Evolutionary conservation across 2,888 invertebrate genomes (phyloP).

Genomic region (Gortyna flavago): DNA sequence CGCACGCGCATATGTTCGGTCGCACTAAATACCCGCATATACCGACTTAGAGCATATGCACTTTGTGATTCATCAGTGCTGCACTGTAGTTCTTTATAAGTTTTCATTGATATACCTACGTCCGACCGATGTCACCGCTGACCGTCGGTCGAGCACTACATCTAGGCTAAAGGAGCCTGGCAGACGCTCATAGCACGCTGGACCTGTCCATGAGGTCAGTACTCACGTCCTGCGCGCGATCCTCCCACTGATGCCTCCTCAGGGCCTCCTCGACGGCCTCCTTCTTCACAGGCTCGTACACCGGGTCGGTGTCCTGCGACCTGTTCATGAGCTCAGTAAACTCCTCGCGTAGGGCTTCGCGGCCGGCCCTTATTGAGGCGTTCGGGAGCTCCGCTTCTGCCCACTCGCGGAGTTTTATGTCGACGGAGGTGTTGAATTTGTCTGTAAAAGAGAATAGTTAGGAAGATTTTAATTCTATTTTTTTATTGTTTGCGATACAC

Average conservation of each 20-base stretch:
- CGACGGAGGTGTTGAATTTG: constrained; percentile 96
- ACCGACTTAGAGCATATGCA: neutral
- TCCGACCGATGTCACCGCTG: neutral
- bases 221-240: constrained; percentile 92
- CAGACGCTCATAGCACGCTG: neutral
- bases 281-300: constrained; percentile 96
- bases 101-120: neutral
- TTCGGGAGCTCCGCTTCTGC: constrained; percentile 97
- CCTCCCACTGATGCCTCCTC: constrained; percentile 97
- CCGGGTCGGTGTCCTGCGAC: constrained; percentile 93
- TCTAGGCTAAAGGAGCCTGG: neutral
- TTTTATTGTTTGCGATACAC: neutral
- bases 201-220: neutral
- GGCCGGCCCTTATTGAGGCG: constrained; percentile 90
- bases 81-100: neutral
- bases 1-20: no score
- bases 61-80: neutral
- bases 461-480: neutral
- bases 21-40: no score
- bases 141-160: neutral
- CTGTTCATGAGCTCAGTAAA: constrained; percentile 77
- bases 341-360: constrained; percentile 92
- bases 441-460: constrained; percentile 82
- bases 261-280: constrained; percentile 97
- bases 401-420: constrained; percentile 99